These are phyloP conservation scores for Anableps anableps DNA, from an alignment of 2,797 vertebrate species.

Conservation along the genomic window DNA sequence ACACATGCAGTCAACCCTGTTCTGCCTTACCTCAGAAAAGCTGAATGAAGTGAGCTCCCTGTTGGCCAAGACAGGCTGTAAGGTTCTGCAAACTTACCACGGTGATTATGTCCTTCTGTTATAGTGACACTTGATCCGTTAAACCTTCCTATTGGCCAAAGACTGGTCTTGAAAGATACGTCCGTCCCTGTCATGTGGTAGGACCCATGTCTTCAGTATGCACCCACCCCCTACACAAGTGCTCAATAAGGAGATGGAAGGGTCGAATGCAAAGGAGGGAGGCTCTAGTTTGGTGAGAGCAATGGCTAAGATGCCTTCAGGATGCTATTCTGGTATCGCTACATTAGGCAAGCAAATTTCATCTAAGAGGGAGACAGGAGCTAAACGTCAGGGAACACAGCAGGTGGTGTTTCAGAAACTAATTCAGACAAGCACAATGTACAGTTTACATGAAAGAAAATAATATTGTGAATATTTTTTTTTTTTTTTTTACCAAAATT, in stretches of 20 bases:
- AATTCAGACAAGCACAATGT: slow-evolving; percentile 9
- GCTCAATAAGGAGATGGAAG: slow-evolving; percentile 85
- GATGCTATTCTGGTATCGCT: slow-evolving; percentile 89
- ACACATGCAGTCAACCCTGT: slow-evolving; percentile 43
- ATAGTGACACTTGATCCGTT: slow-evolving; percentile 91
- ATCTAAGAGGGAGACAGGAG: slow-evolving; percentile 38
- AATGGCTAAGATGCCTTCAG: slow-evolving; percentile 61
- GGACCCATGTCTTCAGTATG: slow-evolving; percentile 67
- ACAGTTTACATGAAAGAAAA: not conserved
- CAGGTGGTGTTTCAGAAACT: slow-evolving; percentile 49
- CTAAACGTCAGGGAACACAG: slow-evolving; percentile 36
- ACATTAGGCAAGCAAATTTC: slow-evolving; percentile 80
- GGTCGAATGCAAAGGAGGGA: slow-evolving; percentile 73
- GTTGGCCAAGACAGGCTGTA: slow-evolving; percentile 82
- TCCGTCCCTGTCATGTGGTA: slow-evolving; percentile 36
- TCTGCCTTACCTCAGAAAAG: slow-evolving; percentile 87
- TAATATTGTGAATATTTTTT: not conserved
- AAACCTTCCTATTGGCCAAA: slow-evolving; percentile 84
- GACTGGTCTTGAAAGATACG: slow-evolving; percentile 46
- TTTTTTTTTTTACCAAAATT: not conserved
- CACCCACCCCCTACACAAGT: slow-evolving; percentile 77
- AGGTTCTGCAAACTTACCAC: slow-evolving; percentile 82
- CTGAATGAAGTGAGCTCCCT: slow-evolving; percentile 86
- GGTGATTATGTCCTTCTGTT: slow-evolving; percentile 87
- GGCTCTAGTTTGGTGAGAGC: slow-evolving; percentile 79